These are phyloP conservation scores for Nannoperca australis DNA, from an alignment of 2,797 vertebrate genomes.

Conservation along the genomic window DNA sequence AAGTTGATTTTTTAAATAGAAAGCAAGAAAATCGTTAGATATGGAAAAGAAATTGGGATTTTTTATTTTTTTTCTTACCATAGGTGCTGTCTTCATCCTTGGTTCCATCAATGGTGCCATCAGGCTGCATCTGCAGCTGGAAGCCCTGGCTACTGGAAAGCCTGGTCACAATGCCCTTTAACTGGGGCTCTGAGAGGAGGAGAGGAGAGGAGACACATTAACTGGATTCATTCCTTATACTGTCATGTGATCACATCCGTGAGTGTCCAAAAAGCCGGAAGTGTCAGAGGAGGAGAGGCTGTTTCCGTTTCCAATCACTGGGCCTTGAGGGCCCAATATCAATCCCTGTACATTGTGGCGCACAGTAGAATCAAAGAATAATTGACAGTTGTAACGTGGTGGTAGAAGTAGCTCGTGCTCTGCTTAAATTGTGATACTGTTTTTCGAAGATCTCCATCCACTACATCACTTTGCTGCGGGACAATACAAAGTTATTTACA, in stretches of 20 bases:
- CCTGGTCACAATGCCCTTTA: slow-evolving; percentile 99
- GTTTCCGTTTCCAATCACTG: slow-evolving; percentile 24
- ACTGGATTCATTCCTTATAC: slow-evolving; percentile 26
- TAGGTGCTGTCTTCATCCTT: slow-evolving; percentile 97
- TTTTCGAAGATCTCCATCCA: slow-evolving; percentile 8
- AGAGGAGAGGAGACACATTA: slow-evolving; percentile 28
- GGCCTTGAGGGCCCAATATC: slow-evolving; percentile 28
- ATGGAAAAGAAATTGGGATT: neutral
- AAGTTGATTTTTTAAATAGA: neutral
- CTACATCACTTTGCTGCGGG: slow-evolving; percentile 42
- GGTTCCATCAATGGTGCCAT: slow-evolving; percentile 97
- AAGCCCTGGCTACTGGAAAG: slow-evolving; percentile 97
- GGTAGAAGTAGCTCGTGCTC: neutral
- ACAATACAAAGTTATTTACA: slow-evolving; percentile 54
- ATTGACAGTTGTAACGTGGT: slow-evolving; percentile 10
- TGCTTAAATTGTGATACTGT: neutral
- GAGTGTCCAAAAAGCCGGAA: slow-evolving; percentile 31
- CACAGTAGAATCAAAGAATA: slow-evolving; percentile 18
- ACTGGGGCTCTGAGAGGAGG: slow-evolving; percentile 92
- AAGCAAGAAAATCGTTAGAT: neutral
- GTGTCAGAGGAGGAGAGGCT: slow-evolving; percentile 46
- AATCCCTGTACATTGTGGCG: slow-evolving; percentile 14
- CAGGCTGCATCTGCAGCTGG: slow-evolving; percentile 97
- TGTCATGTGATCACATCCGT: slow-evolving; percentile 39
- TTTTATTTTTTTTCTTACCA: slow-evolving; percentile 81